These are phyloP conservation scores for Sesamia nonagrioides DNA, from an alignment of 1,140 invertebrate species.

Conservation along the genomic window DNA sequence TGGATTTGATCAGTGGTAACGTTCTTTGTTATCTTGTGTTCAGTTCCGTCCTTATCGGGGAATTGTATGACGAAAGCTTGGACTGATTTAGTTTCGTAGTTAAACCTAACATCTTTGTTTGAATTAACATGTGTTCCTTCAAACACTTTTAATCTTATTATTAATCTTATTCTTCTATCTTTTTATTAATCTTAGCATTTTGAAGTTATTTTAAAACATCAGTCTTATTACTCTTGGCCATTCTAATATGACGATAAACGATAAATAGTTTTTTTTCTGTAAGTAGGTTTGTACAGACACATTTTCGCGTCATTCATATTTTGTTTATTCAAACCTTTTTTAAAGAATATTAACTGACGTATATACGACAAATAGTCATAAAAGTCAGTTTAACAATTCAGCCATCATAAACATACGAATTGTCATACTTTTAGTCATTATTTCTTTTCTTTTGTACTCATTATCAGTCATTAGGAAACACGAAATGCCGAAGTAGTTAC, in stretches of 20 bases:
- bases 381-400: slow-evolving; percentile 37
- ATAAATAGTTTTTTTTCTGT: no score
- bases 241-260: no score
- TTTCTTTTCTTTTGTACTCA: slow-evolving; percentile 45
- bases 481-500: slow-evolving; percentile 45
- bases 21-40: not conserved
- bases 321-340: not conserved
- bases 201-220: no score
- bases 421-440: slow-evolving; percentile 44
- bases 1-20: slow-evolving; percentile 1
- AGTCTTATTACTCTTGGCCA: no score
- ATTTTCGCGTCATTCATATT: no score
- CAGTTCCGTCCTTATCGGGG: not conserved
- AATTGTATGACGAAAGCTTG: not conserved
- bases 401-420: slow-evolving; percentile 24
- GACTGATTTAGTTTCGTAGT: not conserved
- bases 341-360: slow-evolving; percentile 10
- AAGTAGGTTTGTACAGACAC: no score
- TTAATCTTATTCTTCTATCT: not conserved
- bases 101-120: not conserved
- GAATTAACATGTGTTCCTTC: not conserved
- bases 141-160: not conserved
- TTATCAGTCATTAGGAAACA: slow-evolving; percentile 47
- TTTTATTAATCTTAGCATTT: not conserved
- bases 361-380: slow-evolving; percentile 25